Conservation (phyloP, 1,140 invertebrate species). For the Doryteuthis pealeii region DNA sequence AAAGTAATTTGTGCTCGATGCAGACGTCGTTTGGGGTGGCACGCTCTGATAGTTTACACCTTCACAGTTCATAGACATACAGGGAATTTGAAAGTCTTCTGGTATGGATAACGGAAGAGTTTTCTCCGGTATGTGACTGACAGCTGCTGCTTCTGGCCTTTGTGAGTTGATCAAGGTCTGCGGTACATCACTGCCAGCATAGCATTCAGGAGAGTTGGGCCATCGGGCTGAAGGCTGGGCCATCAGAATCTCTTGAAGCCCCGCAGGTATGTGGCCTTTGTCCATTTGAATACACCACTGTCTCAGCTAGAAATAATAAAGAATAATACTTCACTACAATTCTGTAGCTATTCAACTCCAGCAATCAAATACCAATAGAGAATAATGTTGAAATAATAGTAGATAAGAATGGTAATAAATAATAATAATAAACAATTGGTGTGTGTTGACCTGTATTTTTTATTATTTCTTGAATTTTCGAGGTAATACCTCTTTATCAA, state of each 20-base stretch:
- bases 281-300: conserved; percentile 8
- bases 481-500: too few relatives aligned
- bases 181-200: neutral
- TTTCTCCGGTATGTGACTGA: neutral
- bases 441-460: too few relatives aligned
- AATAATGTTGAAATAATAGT: too few relatives aligned
- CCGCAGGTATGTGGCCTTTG: conserved; percentile 2
- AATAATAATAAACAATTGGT: too few relatives aligned
- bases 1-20: neutral
- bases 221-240: neutral
- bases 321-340: neutral
- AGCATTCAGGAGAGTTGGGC: neutral
- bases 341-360: neutral
- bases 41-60: neutral
- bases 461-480: too few relatives aligned
- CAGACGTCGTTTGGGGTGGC: neutral
- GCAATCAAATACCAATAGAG: too few relatives aligned
- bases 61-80: neutral
- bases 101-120: neutral
- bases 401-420: too few relatives aligned
- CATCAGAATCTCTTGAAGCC: neutral
- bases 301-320: conserved; percentile 9
- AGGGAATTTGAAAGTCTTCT: neutral
- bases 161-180: neutral
- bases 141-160: neutral